These are phyloP conservation scores for Dysmachus trigonus DNA, from an alignment of 2,888 invertebrate species.

Conservation along the genomic window DNA sequence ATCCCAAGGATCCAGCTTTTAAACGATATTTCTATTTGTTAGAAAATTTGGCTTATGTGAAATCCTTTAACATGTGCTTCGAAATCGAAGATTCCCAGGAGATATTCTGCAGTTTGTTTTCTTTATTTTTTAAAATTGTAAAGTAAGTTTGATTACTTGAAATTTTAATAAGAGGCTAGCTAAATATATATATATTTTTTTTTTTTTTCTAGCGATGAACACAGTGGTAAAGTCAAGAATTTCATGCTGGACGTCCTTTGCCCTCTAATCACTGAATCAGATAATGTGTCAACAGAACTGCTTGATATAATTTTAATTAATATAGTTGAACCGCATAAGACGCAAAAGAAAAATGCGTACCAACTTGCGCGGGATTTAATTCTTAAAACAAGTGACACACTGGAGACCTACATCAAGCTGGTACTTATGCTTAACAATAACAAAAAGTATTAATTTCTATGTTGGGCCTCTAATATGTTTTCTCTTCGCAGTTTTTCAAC, in stretches of 20 bases:
- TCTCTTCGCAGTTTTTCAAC: conserved; percentile 83
- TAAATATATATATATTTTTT: not conserved
- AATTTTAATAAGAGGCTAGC: not conserved
- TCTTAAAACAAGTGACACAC: conserved; percentile 87
- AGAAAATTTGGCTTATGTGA: conserved; percentile 96
- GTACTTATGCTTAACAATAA: conserved; percentile 67
- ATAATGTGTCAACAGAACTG: conserved; percentile 92
- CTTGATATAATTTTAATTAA: conserved; percentile 93
- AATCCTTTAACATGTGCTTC: conserved; percentile 98
- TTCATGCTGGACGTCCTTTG: conserved; percentile 96
- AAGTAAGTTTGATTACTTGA: conserved; percentile 73
- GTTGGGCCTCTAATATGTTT: not conserved
- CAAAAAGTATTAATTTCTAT: not conserved
- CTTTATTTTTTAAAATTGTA: conserved; percentile 94
- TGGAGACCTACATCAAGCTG: conserved; percentile 94
- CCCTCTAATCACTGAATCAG: conserved; percentile 94
- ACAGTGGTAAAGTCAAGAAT: conserved; percentile 93
- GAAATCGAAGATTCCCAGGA: conserved; percentile 97
- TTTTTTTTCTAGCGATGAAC: conserved; percentile 79
- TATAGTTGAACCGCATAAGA: conserved; percentile 92
- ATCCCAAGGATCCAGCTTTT: conserved; percentile 96
- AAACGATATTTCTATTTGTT: conserved; percentile 96
- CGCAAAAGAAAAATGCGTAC: conserved; percentile 89
- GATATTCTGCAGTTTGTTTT: conserved; percentile 93
- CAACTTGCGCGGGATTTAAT: conserved; percentile 91